phyloP scores from a whole-genome alignment of 2,113 vertebrate genomes.

The Tympanuchus pallidicinctus region DNA sequence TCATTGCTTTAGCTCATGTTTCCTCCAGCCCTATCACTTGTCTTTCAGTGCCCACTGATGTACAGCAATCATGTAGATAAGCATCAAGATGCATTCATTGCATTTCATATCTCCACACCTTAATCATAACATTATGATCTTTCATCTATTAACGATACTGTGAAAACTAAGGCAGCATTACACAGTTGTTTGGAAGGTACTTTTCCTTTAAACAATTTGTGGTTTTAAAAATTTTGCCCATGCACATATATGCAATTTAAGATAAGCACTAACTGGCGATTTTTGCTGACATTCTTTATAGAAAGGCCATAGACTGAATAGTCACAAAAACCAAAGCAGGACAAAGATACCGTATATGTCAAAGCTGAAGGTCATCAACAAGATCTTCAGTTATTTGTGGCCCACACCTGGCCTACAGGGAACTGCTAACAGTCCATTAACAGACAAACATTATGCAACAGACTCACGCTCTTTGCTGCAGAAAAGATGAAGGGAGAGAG shows the following conservation, averaged over 20 bases:
- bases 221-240: not conserved
- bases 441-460: not conserved
- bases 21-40: constrained; percentile 5
- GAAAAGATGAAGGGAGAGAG: not conserved
- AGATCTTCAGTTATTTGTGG: not conserved
- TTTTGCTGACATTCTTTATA: not conserved
- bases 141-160: not conserved
- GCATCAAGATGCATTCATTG: not conserved
- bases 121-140: not conserved
- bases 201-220: not conserved
- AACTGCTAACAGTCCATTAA: not conserved
- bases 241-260: not conserved
- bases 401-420: accelerated
- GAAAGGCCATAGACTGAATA: not conserved
- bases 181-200: not conserved
- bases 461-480: not conserved
- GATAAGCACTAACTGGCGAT: not conserved
- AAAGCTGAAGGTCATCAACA: not conserved
- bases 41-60: constrained; percentile 3
- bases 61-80: not conserved
- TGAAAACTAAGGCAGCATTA: not conserved
- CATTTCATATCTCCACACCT: constrained; percentile 5
- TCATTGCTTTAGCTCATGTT: not conserved
- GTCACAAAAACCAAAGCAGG: not conserved
- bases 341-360: not conserved